Base-by-base conservation (phyloP, 2,888 invertebrate genomes). In the Synergus gifuensis region DNA sequence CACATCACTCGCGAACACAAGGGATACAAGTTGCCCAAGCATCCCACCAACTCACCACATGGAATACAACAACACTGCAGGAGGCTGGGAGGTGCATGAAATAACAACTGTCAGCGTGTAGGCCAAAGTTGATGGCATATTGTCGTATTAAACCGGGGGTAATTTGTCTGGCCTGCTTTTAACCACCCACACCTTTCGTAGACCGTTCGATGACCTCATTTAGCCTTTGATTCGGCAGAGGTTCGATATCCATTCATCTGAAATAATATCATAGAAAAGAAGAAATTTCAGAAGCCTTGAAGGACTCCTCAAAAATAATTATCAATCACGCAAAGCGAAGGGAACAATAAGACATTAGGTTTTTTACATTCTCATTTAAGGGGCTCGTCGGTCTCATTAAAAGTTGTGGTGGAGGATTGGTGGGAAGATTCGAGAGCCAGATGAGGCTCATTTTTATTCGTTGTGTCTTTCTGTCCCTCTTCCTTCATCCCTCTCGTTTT, bases 41-140 rank as follows among this genome's bases (percentile, higher is more conserved):
- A 79, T 78, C 81, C 81, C 83, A 40, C 81, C 80, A 81, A 79
- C 77, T 81, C 79, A 64, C 54, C 46, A 16, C 22, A 67, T 73
- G 28, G 73, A 73, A 67, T 7, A 60, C 77, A 79, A 79, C 63
- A 66, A 76, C 80, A 67, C 81, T 78, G 66, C 81, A 79, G 79
- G 76, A 77, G 69, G 54, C 63, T 80, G 79, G 77, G 79, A 77
- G 82, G 84, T 83, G 81, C 83, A 88, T 86, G 86, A 87, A 88
- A 88, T 86, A 87, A 86, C 86, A 86, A 87, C 87, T 86, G 87
- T 86, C 85, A 87, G 86, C 83, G 88, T 86, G 88, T 88, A 86
- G 88, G 86, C 89, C 88, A 89, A 88, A 88, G 88, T 89, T 87
- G 87, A 88, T 89, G 88, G 88, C 88, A 87, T 86, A 88, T 90